Evolutionary conservation across 2,113 vertebrate genomes (phyloP).

Genomic region (Odobenus rosmarus): DNA sequence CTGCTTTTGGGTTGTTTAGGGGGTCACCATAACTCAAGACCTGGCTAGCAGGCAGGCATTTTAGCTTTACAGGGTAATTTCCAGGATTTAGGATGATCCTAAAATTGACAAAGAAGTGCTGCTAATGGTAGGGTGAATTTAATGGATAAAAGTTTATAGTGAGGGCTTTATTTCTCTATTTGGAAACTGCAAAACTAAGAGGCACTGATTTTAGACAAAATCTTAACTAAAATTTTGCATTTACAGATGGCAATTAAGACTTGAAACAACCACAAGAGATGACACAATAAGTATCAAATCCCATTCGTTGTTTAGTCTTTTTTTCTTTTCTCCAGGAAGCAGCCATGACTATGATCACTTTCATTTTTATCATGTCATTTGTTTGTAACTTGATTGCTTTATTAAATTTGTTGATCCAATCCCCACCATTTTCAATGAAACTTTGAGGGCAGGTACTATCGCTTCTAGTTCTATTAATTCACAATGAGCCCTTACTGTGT

Average conservation of each 20-base stretch:
- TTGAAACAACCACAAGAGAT: neutral
- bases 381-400: neutral
- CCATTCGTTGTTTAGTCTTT: neutral
- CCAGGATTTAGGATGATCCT: conserved; percentile 47
- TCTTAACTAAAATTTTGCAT: neutral
- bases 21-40: conserved; percentile 37
- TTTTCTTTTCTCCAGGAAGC: neutral
- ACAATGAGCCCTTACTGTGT: neutral
- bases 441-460: neutral
- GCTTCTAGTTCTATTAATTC: neutral
- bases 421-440: neutral
- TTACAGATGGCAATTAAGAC: neutral
- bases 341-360: neutral
- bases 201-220: neutral
- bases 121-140: conserved; percentile 19
- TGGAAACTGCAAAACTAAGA: conserved; percentile 6
- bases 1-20: neutral
- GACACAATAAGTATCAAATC: neutral
- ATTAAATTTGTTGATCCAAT: neutral
- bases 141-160: neutral
- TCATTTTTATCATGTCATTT: neutral
- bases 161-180: neutral
- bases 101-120: conserved; percentile 52
- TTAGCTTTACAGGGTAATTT: conserved; percentile 33
- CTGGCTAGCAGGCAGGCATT: neutral